phyloP scores from a whole-genome alignment of 2,113 vertebrate species.

The Nesogale talazaci region DNA sequence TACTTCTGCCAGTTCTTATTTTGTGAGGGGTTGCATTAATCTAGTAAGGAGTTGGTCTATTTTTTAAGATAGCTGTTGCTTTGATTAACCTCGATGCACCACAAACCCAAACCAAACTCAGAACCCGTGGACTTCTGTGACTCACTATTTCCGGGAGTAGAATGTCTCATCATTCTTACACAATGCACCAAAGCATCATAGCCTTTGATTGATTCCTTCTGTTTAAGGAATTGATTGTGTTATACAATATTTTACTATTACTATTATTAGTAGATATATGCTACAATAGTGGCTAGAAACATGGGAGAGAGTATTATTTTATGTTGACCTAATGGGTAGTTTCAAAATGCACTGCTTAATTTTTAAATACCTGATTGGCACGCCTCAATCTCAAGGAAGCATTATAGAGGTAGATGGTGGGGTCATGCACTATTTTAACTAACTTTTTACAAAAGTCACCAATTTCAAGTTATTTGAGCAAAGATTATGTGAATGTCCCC shows the following conservation, averaged over 20 bases:
- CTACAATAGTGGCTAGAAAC: background rate
- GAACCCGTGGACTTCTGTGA: no score
- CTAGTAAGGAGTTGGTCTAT: background rate
- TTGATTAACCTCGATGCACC: background rate
- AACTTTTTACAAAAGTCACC: background rate
- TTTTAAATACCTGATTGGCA: background rate
- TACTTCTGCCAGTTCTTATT: background rate
- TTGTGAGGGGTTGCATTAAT: background rate
- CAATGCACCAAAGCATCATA: background rate
- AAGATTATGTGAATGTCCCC: background rate
- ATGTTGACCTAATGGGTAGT: background rate
- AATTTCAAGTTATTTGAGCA: background rate
- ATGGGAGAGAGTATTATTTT: background rate
- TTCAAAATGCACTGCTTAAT: background rate
- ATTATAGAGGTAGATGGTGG: background rate
- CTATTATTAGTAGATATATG: background rate
- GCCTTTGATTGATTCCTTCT: background rate
- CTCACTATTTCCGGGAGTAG: no score
- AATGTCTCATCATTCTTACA: no score
- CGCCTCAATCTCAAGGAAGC: background rate
- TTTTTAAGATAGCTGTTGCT: background rate
- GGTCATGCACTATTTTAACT: background rate
- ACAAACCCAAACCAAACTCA: no score
- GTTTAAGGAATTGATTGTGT: background rate
- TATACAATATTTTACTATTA: background rate